Evolutionary conservation across 1,140 invertebrate genomes (phyloP), one percentile per base, ranked within the genome.

Genomic region (Drosophila nigromelanica): DNA sequence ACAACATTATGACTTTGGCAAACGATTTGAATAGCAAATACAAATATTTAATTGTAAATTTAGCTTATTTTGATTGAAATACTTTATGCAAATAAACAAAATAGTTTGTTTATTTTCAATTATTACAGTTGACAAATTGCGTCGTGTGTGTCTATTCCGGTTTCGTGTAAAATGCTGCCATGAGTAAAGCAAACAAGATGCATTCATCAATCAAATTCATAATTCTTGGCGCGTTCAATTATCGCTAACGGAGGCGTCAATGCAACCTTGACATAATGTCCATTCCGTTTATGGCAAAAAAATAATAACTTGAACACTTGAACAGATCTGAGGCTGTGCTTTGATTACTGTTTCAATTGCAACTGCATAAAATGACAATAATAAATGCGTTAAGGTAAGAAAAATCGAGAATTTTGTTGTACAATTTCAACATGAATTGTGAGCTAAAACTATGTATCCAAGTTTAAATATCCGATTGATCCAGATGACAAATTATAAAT

Each of bases 181-280:
- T 78, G 62, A 43, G 56, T 8, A 58, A 43, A 27, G 52, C 50
- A 76, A 68, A 72, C 52, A 48, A 58, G 37, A 67, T 60, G 55
- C 55, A 51, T 58, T 67, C 52, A 43, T 18, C 42, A 73, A 35
- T 73, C 42, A 67, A 78, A 61, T 61, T 40, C 42, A 76, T 60
- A 76, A 48, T 78, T 70, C 55, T 66, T 78, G 63, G 51, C 56
- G 59, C 67, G 42, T 50, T 71, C 68, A 74, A 76, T 83, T 71
- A 50, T 42, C 42, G 33, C 43, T 64, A 47, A 58, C 43, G 55
- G 51, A 71, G 66, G 78, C 66, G 70, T 78, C 60, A 47, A 45
- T 54, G 74, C 63, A 73, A 50, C 37, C 51, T 67, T 59, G 54
- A 64, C 43, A 47, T 48, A 42, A 55, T 66, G 73, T 75, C 63